Evolutionary conservation across 1,140 invertebrate species (phyloP).

Genomic region (Cotesia glomerata): DNA sequence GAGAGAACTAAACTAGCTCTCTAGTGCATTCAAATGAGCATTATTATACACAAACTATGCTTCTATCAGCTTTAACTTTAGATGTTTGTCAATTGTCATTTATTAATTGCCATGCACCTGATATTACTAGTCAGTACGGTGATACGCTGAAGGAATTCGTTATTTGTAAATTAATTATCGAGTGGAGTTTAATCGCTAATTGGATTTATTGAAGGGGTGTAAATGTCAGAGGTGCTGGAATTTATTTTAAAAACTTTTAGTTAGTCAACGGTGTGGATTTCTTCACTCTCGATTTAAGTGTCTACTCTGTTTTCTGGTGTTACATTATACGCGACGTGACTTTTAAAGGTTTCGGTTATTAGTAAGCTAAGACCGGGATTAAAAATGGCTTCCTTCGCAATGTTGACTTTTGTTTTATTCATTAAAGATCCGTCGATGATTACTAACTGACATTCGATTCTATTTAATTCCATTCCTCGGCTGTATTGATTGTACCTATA

Average conservation of each 20-base stretch:
- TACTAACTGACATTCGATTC: too few relatives aligned
- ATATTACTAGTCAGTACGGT: too few relatives aligned
- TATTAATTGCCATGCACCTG: too few relatives aligned
- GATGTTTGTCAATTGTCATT: too few relatives aligned
- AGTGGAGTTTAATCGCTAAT: background rate
- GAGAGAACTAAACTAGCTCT: too few relatives aligned
- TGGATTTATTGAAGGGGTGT: background rate
- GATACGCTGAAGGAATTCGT: too few relatives aligned
- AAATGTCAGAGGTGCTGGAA: background rate
- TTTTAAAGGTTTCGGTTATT: slow-evolving; percentile 9
- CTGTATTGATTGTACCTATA: too few relatives aligned
- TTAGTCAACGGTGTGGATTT: slow-evolving; percentile 4
- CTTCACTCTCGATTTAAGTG: background rate
- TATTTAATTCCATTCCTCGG: too few relatives aligned
- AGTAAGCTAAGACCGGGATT: slow-evolving; percentile 3
- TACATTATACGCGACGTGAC: background rate
- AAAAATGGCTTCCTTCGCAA: slow-evolving; percentile 8
- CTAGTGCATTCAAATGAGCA: too few relatives aligned
- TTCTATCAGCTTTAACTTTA: too few relatives aligned
- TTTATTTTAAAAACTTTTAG: background rate
- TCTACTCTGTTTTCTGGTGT: slow-evolving; percentile 14
- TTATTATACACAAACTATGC: too few relatives aligned
- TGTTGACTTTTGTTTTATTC: background rate
- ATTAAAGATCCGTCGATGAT: background rate
- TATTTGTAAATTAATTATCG: too few relatives aligned